Evolutionary conservation across 1,140 invertebrate species (phyloP).

Genomic region (Pentalonia nigronervosa): DNA sequence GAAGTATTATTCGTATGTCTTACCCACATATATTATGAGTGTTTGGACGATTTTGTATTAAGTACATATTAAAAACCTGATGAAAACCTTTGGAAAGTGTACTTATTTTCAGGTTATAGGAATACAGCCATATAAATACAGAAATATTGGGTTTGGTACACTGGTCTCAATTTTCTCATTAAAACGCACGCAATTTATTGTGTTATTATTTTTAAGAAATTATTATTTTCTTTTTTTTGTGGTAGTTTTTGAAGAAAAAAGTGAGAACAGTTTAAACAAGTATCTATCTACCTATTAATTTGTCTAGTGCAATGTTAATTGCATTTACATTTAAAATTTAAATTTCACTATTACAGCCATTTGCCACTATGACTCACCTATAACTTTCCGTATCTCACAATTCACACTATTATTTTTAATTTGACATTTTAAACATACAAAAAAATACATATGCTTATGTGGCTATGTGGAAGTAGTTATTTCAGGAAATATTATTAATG

Average conservation of each 20-base stretch:
- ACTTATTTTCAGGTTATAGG: not conserved
- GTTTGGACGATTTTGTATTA: not conserved
- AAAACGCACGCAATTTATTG: not conserved
- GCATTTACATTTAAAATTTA: not conserved
- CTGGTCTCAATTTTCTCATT: not conserved
- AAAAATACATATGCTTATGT: not conserved
- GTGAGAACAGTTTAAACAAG: not conserved
- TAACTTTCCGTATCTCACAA: not conserved
- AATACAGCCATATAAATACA: not conserved
- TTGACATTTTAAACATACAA: not conserved
- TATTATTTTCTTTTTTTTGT: not conserved
- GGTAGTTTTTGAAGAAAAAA: not conserved
- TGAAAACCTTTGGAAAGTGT: not conserved
- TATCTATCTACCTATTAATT: not conserved
- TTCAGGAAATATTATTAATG: not conserved
- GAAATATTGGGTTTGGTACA: not conserved
- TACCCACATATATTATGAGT: not conserved
- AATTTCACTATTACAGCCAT: not conserved
- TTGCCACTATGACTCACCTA: not conserved
- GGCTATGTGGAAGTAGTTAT: not conserved
- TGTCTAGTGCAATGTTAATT: not conserved
- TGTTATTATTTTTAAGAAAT: not conserved
- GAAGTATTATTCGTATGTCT: not conserved
- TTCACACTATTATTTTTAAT: not conserved
- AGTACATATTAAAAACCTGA: not conserved